phyloP scores from a whole-genome alignment of 2,888 invertebrate species.

The Bhutanitis thaidina region DNA sequence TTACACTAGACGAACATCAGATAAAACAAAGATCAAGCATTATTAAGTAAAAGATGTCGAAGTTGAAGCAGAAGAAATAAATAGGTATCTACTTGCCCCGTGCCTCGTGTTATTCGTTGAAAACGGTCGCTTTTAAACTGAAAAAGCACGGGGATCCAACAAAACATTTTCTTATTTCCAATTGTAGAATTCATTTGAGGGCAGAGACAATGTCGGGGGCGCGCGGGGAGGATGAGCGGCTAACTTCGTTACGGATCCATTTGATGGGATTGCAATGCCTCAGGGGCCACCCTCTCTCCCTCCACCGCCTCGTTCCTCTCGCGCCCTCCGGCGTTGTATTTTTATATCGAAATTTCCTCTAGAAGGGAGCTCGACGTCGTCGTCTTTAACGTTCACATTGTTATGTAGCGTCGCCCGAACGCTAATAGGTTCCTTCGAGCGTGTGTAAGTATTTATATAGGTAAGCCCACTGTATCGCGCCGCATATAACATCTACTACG shows the following conservation, averaged over 20 bases:
- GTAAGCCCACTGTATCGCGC: constrained; percentile 1
- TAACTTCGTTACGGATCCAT: constrained; percentile 90
- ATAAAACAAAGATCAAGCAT: constrained; percentile 28
- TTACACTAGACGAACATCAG: neutral
- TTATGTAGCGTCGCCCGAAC: constrained; percentile 76
- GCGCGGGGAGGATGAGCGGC: constrained; percentile 80
- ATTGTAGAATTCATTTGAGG: constrained; percentile 81
- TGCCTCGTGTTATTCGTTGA: constrained; percentile 59
- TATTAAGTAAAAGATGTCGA: constrained; percentile 18
- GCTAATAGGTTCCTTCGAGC: constrained; percentile 71
- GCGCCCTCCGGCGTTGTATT: constrained; percentile 65
- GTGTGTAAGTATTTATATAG: constrained; percentile 34
- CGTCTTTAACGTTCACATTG: constrained; percentile 80
- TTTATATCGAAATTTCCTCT: constrained; percentile 79
- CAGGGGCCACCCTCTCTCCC: constrained; percentile 62
- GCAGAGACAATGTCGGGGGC: constrained; percentile 79
- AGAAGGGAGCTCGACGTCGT: constrained; percentile 65
- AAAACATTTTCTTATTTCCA: constrained; percentile 81
- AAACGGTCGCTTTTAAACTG: constrained; percentile 74
- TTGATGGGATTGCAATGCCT: constrained; percentile 86
- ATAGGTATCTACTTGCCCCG: constrained; percentile 25
- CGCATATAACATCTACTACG: constrained; percentile 34
- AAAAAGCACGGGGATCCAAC: constrained; percentile 74
- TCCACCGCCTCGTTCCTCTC: constrained; percentile 39
- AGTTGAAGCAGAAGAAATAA: constrained; percentile 34